Conservation (phyloP, 2,888 invertebrate species). For the Eulithis prunata region DNA sequence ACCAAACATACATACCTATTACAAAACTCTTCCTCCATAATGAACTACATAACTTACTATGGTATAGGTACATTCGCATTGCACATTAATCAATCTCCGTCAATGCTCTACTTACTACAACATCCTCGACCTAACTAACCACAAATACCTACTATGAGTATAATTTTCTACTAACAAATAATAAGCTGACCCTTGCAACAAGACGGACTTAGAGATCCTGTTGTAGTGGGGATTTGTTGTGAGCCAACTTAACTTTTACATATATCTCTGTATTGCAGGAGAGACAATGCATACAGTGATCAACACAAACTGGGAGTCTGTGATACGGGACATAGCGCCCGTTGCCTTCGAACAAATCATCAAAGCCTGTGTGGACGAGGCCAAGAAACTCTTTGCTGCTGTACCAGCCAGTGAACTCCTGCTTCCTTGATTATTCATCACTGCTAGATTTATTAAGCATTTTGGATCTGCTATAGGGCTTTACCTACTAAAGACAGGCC, state of each 20-base stretch:
- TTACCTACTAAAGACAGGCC: neutral
- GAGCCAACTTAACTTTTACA: neutral
- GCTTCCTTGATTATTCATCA: constrained; percentile 47
- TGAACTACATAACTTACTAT: neutral
- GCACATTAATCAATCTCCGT: too few species aligned
- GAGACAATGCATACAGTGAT: constrained; percentile 70
- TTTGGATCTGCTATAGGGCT: neutral
- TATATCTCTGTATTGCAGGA: constrained; percentile 52
- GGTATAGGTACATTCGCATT: neutral
- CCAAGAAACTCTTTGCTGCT: constrained; percentile 74
- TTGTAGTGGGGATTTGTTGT: neutral
- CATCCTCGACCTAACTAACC: too few species aligned
- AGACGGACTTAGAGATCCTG: neutral
- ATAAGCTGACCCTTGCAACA: constrained; percentile 7
- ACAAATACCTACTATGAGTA: neutral
- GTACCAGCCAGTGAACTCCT: constrained; percentile 66
- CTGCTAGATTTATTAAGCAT: constrained; percentile 9
- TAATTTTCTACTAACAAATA: constrained; percentile 1
- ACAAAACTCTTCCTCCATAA: neutral
- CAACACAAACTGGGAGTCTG: constrained; percentile 79
- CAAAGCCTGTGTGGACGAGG: constrained; percentile 72
- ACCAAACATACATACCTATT: neutral
- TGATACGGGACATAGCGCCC: constrained; percentile 78
- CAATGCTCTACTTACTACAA: too few species aligned
- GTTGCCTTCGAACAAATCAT: constrained; percentile 76